Percentiles rank a stretch among this genome's conserved stretches.
phyloP scores from a whole-genome alignment of 2,797 vertebrate genomes.

The Sebastes paucispinis region DNA sequence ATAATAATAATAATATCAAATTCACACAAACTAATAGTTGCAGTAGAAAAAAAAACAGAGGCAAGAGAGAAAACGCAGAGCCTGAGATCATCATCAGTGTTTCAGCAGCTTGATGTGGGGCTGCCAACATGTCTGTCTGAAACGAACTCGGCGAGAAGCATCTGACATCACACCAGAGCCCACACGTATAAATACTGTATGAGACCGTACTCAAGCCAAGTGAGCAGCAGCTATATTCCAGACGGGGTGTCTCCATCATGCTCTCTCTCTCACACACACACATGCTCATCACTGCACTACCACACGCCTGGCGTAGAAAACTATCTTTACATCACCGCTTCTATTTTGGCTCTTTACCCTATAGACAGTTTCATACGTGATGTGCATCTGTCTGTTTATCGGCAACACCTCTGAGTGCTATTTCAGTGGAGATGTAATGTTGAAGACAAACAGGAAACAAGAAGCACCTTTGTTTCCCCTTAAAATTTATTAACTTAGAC shows the following conservation, averaged over 20 bases:
- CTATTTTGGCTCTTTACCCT: background rate
- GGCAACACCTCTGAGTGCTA: background rate
- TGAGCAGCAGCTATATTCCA: slow-evolving; percentile 70
- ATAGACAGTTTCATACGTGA: background rate
- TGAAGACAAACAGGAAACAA: background rate
- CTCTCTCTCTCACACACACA: slow-evolving; percentile 2
- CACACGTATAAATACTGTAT: slow-evolving; percentile 60
- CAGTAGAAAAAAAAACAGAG: background rate
- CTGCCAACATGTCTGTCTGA: slow-evolving; percentile 36
- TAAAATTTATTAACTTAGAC: slow-evolving; percentile 68
- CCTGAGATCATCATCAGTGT: background rate
- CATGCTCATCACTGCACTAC: background rate
- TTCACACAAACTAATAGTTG: too few relatives aligned
- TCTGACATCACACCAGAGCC: slow-evolving; percentile 61
- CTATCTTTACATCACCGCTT: slow-evolving; percentile 6
- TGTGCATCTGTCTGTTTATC: background rate
- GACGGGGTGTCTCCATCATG: slow-evolving; percentile 51
- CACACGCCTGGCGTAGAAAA: background rate
- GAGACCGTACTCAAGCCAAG: slow-evolving; percentile 52
- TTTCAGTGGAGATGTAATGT: background rate
- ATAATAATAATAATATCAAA: too few relatives aligned
- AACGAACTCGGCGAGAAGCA: slow-evolving; percentile 29
- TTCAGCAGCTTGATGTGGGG: slow-evolving; percentile 29
- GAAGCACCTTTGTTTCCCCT: slow-evolving; percentile 19
- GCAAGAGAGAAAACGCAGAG: background rate